Conservation (phyloP, 2,888 invertebrate species). For the Arenicola marina region DNA sequence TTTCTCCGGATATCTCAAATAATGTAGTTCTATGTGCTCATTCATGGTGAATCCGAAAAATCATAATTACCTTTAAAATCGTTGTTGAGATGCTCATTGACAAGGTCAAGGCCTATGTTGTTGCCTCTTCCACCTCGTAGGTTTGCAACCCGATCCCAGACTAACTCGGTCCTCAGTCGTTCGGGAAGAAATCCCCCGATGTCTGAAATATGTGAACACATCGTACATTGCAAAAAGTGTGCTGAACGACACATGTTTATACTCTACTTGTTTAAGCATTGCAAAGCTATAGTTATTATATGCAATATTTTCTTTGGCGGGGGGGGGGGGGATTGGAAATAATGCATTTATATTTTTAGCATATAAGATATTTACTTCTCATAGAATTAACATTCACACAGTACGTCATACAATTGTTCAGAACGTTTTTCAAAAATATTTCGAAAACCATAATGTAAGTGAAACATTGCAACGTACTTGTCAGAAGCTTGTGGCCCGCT, state of each 20-base stretch:
- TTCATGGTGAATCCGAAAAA: no score
- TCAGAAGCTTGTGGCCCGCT: not conserved
- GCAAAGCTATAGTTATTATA: no score
- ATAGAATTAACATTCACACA: no score
- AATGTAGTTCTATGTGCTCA: no score
- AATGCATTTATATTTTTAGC: not conserved
- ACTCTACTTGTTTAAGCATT: no score
- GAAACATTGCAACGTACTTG: not conserved
- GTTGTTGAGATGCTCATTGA: not conserved
- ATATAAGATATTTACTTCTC: no score
- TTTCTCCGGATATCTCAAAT: no score
- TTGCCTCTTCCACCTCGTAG: not conserved
- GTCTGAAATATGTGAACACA: not conserved
- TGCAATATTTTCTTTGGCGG: no score
- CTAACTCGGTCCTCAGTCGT: not conserved
- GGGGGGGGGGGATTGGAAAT: no score
- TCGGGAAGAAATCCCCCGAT: not conserved
- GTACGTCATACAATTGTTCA: no score
- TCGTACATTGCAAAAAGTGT: not conserved
- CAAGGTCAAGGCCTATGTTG: not conserved
- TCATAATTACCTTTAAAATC: not conserved
- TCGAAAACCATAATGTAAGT: not conserved
- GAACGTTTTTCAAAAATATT: no score
- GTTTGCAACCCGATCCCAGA: not conserved
- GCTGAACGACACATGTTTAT: not conserved